Conservation (phyloP, 2,797 vertebrate genomes). For the Silurus aristotelis region DNA sequence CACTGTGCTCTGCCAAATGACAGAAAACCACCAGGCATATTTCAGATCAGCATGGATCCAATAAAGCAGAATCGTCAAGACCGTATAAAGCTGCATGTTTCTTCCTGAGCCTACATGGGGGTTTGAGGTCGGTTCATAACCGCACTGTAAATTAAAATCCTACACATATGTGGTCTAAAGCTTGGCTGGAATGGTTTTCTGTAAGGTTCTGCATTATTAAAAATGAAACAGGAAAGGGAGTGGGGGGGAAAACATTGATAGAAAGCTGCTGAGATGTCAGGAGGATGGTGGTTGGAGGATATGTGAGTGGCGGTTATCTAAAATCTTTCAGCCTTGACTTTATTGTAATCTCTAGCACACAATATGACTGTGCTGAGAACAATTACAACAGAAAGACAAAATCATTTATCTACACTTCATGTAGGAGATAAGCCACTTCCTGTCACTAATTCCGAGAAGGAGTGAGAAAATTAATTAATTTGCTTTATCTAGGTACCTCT, state of each 20-base stretch:
- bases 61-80: conserved; percentile 63
- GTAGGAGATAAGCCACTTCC: conserved; percentile 33
- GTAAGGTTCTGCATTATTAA: conserved; percentile 44
- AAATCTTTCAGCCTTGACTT: conserved; percentile 26
- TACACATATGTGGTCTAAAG: conserved; percentile 51
- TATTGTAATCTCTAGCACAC: conserved; percentile 32
- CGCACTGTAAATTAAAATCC: conserved; percentile 55
- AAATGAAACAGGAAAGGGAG: conserved; percentile 43
- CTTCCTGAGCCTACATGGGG: conserved; percentile 38
- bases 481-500: conserved; percentile 49
- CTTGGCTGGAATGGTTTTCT: conserved; percentile 45
- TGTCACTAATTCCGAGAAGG: conserved; percentile 13
- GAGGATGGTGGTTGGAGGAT: neutral
- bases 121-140: conserved; percentile 54
- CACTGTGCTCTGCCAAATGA: conserved; percentile 61
- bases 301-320: conserved; percentile 21
- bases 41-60: conserved; percentile 55
- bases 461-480: conserved; percentile 46
- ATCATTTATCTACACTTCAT: conserved; percentile 45
- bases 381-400: conserved; percentile 47
- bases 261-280: conserved; percentile 46
- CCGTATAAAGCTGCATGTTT: conserved; percentile 59
- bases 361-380: conserved; percentile 26
- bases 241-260: neutral
- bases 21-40: conserved; percentile 57